These are phyloP conservation scores for Pygoscelis adeliae DNA, from an alignment of 2,113 vertebrate genomes.

Conservation along the genomic window DNA sequence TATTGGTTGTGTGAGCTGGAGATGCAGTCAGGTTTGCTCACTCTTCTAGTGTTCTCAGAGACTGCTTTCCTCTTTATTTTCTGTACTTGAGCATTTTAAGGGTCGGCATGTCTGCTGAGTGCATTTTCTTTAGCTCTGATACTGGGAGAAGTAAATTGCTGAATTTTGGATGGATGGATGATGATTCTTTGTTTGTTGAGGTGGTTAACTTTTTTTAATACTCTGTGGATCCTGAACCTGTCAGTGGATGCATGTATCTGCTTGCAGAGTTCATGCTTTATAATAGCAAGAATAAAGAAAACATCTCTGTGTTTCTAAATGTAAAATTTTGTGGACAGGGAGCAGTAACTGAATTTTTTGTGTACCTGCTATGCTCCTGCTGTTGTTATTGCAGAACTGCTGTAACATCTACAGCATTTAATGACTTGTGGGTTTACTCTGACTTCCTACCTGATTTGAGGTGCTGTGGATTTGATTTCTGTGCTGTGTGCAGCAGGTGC, in stretches of 20 bases:
- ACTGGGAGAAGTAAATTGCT: not conserved
- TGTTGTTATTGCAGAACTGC: not conserved
- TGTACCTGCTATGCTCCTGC: not conserved
- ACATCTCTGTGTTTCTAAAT: not conserved
- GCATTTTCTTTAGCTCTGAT: not conserved
- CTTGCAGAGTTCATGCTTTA: not conserved
- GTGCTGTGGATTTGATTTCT: not conserved
- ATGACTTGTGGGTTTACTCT: not conserved
- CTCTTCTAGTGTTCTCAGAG: not conserved
- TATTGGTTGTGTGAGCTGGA: not conserved
- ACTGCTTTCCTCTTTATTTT: not conserved
- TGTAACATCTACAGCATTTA: not conserved
- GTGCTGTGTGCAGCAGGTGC: not conserved
- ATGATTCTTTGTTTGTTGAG: not conserved
- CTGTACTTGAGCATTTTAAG: not conserved
- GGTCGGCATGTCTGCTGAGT: not conserved
- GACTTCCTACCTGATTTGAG: not conserved
- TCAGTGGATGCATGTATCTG: not conserved
- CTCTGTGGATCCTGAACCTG: not conserved
- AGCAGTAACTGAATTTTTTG: not conserved
- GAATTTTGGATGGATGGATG: not conserved
- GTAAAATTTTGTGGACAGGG: not conserved
- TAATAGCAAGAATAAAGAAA: not conserved
- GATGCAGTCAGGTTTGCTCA: not conserved
- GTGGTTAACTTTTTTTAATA: not conserved